phyloP scores from a whole-genome alignment of 2,113 vertebrate species.

The Poeciliopsis retropinna region DNA sequence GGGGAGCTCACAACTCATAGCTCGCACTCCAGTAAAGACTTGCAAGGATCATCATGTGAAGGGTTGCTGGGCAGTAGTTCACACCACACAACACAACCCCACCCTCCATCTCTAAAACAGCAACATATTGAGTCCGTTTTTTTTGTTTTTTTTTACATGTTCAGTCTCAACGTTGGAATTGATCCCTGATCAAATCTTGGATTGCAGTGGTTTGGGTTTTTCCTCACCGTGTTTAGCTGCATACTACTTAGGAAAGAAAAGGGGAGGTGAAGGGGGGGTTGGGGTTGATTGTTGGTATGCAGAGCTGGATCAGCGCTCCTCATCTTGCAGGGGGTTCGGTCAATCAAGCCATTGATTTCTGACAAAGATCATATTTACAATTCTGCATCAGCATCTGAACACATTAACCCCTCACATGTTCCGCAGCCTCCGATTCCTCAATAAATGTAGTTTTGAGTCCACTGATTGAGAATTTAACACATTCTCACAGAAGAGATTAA shows the following conservation, averaged over 20 bases:
- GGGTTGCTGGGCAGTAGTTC: conserved; percentile 50
- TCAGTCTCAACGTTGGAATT: conserved; percentile 11
- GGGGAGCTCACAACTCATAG: conserved; percentile 87
- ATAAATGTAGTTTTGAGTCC: conserved; percentile 15
- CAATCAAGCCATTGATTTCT: conserved; percentile 60
- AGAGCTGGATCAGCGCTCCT: conserved; percentile 11
- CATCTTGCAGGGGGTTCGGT: conserved; percentile 14
- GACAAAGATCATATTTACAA: conserved; percentile 61
- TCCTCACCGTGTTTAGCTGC: neutral
- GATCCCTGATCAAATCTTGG: conserved; percentile 5
- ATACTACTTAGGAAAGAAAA: neutral
- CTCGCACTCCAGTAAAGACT: conserved; percentile 14
- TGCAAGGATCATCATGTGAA: conserved; percentile 17
- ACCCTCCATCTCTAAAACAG: conserved; percentile 24
- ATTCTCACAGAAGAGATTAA: neutral
- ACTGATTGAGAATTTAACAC: conserved; percentile 30
- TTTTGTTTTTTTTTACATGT: neutral
- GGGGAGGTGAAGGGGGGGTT: too few species aligned
- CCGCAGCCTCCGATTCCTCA: conserved; percentile 10
- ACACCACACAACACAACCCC: conserved; percentile 21
- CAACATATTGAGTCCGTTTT: conserved; percentile 18
- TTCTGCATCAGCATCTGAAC: conserved; percentile 43
- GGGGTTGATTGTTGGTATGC: conserved; percentile 22
- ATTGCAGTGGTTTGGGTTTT: neutral
- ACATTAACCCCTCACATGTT: conserved; percentile 23